Percentiles rank a stretch among this genome's conserved stretches.
These are phyloP conservation scores for Dysidea cf. avara DNA, from an alignment of 37 sponge, comb jelly and placozoan species.

Conservation along the genomic window DNA sequence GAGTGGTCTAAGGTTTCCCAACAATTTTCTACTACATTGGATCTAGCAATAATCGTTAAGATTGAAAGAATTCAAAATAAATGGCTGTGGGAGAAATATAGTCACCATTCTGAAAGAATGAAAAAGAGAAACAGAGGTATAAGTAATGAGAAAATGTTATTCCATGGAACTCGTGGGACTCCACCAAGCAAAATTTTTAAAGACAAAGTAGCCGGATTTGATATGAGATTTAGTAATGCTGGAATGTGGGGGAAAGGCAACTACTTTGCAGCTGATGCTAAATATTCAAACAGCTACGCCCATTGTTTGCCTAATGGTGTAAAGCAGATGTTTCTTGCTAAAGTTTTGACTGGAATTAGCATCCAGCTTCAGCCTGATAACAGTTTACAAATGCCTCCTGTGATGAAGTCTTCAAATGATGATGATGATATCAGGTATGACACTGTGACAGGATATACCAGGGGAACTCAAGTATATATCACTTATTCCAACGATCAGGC, in stretches of 20 bases:
- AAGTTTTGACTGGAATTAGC: too few relatives aligned
- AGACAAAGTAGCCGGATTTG: slow-evolving; percentile 67
- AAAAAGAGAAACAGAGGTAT: slow-evolving; percentile 21
- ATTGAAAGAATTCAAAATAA: slow-evolving; percentile 64
- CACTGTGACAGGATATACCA: slow-evolving; percentile 36
- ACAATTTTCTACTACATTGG: too few relatives aligned
- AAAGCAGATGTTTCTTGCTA: slow-evolving; percentile 60
- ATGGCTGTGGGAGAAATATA: slow-evolving; percentile 72
- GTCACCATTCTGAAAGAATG: too few relatives aligned
- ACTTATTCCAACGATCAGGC: slow-evolving; percentile 44
- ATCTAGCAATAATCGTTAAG: too few relatives aligned
- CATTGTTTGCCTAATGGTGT: neutral
- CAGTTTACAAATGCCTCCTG: too few relatives aligned
- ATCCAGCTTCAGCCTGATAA: too few relatives aligned
- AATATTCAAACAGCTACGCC: slow-evolving; percentile 65
- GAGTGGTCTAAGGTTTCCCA: slow-evolving; percentile 62
- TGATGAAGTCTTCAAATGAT: too few relatives aligned
- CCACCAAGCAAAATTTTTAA: slow-evolving; percentile 33
- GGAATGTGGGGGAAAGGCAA: slow-evolving; percentile 78
- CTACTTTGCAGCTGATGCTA: slow-evolving; percentile 82
- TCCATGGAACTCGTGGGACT: slow-evolving; percentile 59
- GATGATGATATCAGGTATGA: slow-evolving; percentile 31
- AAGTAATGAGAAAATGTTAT: slow-evolving; percentile 51
- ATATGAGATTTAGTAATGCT: slow-evolving; percentile 38
- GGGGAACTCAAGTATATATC: slow-evolving; percentile 32